These are phyloP conservation scores for Dipodomys ordii DNA, from an alignment of 2,113 vertebrate genomes.

Conservation along the genomic window DNA sequence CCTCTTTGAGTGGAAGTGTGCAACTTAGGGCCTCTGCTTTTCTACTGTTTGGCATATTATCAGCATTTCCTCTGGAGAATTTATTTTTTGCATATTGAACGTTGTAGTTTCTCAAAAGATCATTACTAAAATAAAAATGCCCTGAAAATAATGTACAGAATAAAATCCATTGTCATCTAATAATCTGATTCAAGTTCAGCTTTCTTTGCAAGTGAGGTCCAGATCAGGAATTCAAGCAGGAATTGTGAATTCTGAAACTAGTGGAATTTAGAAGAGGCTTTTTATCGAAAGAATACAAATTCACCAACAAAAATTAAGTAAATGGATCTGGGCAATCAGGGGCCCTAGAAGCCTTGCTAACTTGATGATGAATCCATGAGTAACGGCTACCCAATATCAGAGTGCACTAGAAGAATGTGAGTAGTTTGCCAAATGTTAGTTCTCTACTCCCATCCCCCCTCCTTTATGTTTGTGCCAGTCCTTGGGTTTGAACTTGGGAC, in stretches of 20 bases:
- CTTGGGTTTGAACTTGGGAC: too few species aligned
- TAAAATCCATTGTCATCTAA: not conserved
- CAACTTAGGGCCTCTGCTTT: not conserved
- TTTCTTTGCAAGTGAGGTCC: not conserved
- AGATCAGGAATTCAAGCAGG: not conserved
- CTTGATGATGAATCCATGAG: not conserved
- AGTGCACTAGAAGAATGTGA: not conserved
- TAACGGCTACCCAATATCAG: not conserved
- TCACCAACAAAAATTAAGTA: not conserved
- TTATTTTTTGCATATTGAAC: conserved; percentile 22
- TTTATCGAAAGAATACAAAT: conserved; percentile 8
- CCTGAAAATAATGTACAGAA: not conserved
- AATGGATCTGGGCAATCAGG: not conserved
- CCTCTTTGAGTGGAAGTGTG: not conserved
- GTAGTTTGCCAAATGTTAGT: not conserved
- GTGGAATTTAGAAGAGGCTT: not conserved
- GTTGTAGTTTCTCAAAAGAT: conserved; percentile 34
- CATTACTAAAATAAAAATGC: conserved; percentile 46
- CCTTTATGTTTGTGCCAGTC: too few species aligned
- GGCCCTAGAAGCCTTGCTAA: not conserved
- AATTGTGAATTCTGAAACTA: not conserved
- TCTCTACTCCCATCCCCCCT: not conserved
- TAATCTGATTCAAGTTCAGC: conserved; percentile 40
- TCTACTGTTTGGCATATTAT: not conserved
- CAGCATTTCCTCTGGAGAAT: not conserved